Conservation (phyloP, 2,888 invertebrate genomes). For the Bursaphelenchus okinawaensis region DNA sequence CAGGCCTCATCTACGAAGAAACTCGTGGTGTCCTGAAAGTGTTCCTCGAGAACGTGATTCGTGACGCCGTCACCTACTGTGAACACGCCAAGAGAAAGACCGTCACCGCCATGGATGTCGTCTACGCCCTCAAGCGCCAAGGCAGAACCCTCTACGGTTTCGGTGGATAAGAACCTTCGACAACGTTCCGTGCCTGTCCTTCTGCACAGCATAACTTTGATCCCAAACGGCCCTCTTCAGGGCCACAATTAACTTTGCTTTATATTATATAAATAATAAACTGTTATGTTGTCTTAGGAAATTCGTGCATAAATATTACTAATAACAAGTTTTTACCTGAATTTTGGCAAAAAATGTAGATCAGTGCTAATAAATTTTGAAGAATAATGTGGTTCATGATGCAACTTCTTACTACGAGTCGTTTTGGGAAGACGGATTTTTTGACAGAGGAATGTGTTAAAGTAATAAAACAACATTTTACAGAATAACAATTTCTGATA, state of each 20-base stretch:
- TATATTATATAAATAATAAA: no score
- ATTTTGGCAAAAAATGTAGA: no score
- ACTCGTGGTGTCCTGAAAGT: slow-evolving; percentile 58
- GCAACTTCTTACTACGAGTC: no score
- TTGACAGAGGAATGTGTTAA: no score
- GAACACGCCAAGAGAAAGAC: slow-evolving; percentile 83
- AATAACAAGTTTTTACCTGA: no score
- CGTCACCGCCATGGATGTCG: slow-evolving; percentile 80
- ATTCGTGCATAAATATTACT: no score
- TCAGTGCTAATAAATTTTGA: no score
- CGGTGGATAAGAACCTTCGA: slow-evolving; percentile 37
- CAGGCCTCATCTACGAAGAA: slow-evolving; percentile 32
- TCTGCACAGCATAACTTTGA: slow-evolving; percentile 1
- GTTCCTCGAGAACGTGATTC: slow-evolving; percentile 76
- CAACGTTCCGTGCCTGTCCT: neutral
- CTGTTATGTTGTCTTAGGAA: no score
- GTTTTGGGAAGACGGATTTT: no score
- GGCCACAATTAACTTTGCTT: slow-evolving; percentile 16
- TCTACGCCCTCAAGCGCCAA: slow-evolving; percentile 63
- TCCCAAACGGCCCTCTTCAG: slow-evolving; percentile 30
- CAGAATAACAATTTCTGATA: no score
- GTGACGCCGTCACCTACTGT: slow-evolving; percentile 78
- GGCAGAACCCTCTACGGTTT: slow-evolving; percentile 56
- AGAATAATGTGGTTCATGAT: no score
- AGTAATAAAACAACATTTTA: no score